phyloP scores from a whole-genome alignment of 2,797 vertebrate species.

The Valencia hispanica region DNA sequence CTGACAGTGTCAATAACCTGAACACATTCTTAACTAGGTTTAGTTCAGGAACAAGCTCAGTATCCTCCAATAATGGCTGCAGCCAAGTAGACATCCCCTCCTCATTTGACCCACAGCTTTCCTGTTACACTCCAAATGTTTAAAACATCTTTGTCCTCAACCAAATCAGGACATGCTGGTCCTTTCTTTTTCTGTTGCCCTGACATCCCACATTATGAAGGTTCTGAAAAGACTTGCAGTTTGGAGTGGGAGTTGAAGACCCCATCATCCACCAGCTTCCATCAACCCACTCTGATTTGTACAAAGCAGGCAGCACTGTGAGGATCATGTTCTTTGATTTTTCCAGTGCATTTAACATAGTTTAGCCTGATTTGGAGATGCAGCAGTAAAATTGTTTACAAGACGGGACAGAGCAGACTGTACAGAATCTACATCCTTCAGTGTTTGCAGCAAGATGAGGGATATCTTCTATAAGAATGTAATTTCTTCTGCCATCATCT shows the following conservation, averaged over 20 bases:
- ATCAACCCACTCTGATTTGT: no score
- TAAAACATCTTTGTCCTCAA: no score
- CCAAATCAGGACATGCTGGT: no score
- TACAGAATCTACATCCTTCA: not conserved
- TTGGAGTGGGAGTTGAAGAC: no score
- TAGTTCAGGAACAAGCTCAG: not conserved
- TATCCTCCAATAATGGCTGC: not conserved
- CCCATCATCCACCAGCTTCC: no score
- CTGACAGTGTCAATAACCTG: not conserved
- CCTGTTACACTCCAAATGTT: not conserved
- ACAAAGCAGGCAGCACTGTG: no score
- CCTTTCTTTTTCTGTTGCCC: not conserved
- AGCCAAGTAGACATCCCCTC: no score
- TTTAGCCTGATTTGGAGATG: no score
- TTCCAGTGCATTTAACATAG: no score
- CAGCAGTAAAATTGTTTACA: no score
- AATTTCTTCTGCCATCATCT: not conserved
- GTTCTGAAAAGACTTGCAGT: not conserved
- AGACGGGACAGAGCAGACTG: not conserved
- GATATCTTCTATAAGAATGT: not conserved
- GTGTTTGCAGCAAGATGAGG: not conserved
- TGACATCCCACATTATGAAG: not conserved
- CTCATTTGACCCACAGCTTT: no score
- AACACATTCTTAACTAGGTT: not conserved
- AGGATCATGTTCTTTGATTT: no score